These are phyloP conservation scores for Uloborus plumipes DNA, from an alignment of 2,888 invertebrate genomes.

Conservation along the genomic window DNA sequence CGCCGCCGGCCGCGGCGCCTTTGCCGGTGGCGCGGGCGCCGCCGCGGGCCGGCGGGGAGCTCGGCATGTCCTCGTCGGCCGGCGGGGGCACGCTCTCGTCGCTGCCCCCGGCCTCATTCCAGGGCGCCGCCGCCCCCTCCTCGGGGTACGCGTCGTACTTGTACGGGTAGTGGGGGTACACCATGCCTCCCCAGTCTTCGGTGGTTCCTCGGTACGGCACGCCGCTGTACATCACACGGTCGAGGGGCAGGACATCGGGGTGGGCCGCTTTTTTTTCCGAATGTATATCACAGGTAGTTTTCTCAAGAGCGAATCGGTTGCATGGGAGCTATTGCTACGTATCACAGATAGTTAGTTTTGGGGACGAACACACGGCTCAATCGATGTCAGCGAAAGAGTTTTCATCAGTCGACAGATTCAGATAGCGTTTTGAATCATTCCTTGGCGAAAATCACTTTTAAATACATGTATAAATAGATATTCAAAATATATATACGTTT, in stretches of 20 bases:
- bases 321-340: too few relatives aligned
- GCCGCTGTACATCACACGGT: slow-evolving; percentile 45
- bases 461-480: too few relatives aligned
- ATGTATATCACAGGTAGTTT: too few relatives aligned
- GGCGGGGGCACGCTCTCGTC: slow-evolving; percentile 41
- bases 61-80: slow-evolving; percentile 43
- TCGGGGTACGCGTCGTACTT: slow-evolving; percentile 28
- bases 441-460: too few relatives aligned
- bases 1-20: slow-evolving; percentile 71
- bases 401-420: too few relatives aligned
- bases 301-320: too few relatives aligned
- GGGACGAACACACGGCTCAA: too few relatives aligned
- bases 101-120: slow-evolving; percentile 4
- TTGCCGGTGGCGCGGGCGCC: slow-evolving; percentile 41
- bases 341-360: too few relatives aligned
- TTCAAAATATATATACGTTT: too few relatives aligned
- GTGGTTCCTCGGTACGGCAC: slow-evolving; percentile 27
- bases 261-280: too few relatives aligned
- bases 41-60: slow-evolving; percentile 31
- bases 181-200: slow-evolving; percentile 59
- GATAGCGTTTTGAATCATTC: too few relatives aligned
- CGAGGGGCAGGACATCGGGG: neutral
- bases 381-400: too few relatives aligned
- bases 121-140: neutral
- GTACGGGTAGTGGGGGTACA: slow-evolving; percentile 53